Evolutionary conservation across 1,140 invertebrate species (phyloP).

Genomic region (Brachionus paranguensis): DNA sequence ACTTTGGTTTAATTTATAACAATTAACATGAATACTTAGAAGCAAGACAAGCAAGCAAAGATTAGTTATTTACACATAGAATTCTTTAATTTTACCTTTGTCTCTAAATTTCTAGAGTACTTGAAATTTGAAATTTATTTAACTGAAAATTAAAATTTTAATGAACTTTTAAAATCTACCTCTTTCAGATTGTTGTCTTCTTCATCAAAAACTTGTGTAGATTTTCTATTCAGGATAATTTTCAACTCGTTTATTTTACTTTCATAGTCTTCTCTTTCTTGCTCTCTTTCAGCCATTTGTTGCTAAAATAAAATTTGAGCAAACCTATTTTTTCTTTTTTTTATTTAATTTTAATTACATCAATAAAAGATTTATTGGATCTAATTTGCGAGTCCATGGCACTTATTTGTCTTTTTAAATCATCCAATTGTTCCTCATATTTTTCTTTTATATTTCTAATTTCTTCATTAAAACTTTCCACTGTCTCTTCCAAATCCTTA

Average conservation of each 20-base stretch:
- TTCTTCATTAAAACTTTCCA: conserved; percentile 15
- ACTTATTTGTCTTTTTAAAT: conserved; percentile 28
- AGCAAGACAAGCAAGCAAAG: neutral
- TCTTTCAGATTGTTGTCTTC: neutral
- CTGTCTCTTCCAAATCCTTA: conserved; percentile 24
- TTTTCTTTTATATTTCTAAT: neutral
- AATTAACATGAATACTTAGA: neutral
- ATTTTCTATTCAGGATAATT: neutral
- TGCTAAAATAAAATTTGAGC: neutral
- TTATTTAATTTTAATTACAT: neutral
- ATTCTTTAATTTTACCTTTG: conserved; percentile 29
- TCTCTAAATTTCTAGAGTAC: neutral
- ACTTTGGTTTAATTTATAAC: neutral
- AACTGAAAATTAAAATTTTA: neutral
- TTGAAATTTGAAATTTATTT: neutral
- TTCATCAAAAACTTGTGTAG: neutral
- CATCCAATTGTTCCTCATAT: conserved; percentile 24
- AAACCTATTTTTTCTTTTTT: neutral
- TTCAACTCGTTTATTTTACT: conserved; percentile 15
- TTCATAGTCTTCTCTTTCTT: conserved; percentile 38
- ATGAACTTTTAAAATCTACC: neutral
- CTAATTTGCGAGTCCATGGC: conserved; percentile 24
- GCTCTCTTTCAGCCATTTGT: conserved; percentile 32
- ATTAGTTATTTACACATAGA: neutral
- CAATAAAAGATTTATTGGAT: conserved; percentile 28